These are phyloP conservation scores for Drosophila kurseongensis DNA, from an alignment of 1,140 invertebrate species.

Conservation along the genomic window DNA sequence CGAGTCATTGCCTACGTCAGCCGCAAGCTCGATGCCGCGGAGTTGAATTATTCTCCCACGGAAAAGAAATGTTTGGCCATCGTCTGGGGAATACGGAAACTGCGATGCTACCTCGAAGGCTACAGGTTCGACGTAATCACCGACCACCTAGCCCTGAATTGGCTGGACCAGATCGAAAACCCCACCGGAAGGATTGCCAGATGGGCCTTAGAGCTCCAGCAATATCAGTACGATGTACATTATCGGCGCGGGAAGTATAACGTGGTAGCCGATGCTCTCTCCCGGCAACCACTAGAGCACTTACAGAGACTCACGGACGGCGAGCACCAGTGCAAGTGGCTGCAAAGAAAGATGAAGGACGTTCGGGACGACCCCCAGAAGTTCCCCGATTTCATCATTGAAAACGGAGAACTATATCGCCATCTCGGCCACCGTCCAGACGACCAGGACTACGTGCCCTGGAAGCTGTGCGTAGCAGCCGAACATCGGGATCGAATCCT, in stretches of 20 bases:
- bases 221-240: neutral
- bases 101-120: too few relatives aligned
- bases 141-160: neutral
- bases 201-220: neutral
- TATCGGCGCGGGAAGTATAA: neutral
- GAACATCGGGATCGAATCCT: neutral
- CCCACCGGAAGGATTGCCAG: neutral
- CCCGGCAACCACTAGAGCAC: too few relatives aligned
- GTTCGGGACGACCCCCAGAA: neutral
- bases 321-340: neutral
- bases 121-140: neutral
- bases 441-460: neutral
- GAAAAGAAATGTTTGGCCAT: too few relatives aligned
- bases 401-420: slow-evolving; percentile 5
- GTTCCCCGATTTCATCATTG: slow-evolving; percentile 5
- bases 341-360: neutral
- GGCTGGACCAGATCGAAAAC: neutral
- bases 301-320: neutral
- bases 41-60: too few relatives aligned
- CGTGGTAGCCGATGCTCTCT: neutral
- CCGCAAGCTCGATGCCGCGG: too few relatives aligned
- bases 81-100: too few relatives aligned
- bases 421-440: neutral
- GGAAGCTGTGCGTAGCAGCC: neutral
- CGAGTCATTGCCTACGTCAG: too few relatives aligned